phyloP scores from a whole-genome alignment of 1,140 invertebrate species.

The Tetramorium alpestre region DNA sequence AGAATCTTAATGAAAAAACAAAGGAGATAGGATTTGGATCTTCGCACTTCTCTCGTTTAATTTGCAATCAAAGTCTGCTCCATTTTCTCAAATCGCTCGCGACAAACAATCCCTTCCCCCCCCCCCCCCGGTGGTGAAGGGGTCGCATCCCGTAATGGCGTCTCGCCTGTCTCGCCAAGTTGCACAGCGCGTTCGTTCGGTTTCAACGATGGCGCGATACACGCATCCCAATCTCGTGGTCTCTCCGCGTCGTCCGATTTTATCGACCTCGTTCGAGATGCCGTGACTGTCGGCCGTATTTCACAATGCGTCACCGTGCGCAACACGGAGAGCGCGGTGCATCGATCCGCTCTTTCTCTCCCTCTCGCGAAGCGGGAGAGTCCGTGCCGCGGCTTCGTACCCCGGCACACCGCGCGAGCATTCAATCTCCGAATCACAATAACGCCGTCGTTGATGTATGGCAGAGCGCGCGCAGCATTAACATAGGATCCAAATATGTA shows the following conservation, averaged over 20 bases:
- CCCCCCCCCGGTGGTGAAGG: background rate
- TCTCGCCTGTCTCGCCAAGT: conserved; percentile 30
- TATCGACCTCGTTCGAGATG: conserved; percentile 62
- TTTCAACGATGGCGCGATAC: conserved; percentile 22
- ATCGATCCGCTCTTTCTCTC: conserved; percentile 67
- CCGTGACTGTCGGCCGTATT: conserved; percentile 65
- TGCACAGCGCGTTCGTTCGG: background rate
- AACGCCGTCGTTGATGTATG: conserved; percentile 72
- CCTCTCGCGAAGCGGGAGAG: conserved; percentile 44
- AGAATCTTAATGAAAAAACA: background rate
- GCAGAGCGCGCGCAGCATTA: conserved; percentile 71
- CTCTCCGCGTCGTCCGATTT: conserved; percentile 54
- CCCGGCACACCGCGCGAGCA: conserved; percentile 64
- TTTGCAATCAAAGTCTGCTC: background rate
- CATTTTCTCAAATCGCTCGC: background rate
- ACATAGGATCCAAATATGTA: conserved; percentile 76
- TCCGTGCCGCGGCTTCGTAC: conserved; percentile 53
- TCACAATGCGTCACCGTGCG: conserved; percentile 69
- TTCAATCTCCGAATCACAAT: conserved; percentile 76
- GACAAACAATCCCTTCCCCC: background rate
- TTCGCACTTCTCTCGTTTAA: background rate
- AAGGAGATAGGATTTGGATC: background rate
- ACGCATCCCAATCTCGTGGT: conserved; percentile 41
- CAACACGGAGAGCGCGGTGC: conserved; percentile 46
- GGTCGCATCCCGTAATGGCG: background rate